phyloP scores from a whole-genome alignment of 2,888 invertebrate species.

The Nymphalis polychloros region DNA sequence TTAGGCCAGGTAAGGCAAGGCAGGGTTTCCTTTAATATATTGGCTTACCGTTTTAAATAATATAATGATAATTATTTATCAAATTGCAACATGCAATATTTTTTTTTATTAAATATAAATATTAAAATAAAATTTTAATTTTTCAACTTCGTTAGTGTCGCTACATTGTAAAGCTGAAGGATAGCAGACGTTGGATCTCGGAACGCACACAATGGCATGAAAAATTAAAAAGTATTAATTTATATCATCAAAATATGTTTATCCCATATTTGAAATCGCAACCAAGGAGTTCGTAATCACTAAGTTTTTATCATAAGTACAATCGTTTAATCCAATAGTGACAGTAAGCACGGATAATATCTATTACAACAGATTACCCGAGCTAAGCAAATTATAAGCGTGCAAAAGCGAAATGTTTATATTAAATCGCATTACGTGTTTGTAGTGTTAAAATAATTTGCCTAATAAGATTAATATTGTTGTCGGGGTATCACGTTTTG shows the following conservation, averaged over 20 bases:
- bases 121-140: too few relatives aligned
- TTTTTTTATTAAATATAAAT: too few relatives aligned
- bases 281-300: neutral
- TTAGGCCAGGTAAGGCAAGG: neutral
- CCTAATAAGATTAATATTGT: slow-evolving; percentile 25
- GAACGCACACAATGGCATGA: too few relatives aligned
- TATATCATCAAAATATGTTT: neutral
- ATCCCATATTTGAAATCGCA: neutral
- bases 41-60: too few relatives aligned
- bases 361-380: slow-evolving; percentile 3
- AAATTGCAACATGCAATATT: too few relatives aligned
- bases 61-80: too few relatives aligned
- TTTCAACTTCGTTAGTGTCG: too few relatives aligned
- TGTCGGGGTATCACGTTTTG: slow-evolving; percentile 16
- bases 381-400: slow-evolving; percentile 18
- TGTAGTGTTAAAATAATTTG: slow-evolving; percentile 14
- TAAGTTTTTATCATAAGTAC: neutral
- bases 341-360: slow-evolving; percentile 9
- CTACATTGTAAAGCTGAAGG: too few relatives aligned
- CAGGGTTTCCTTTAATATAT: too few relatives aligned
- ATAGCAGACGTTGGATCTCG: too few relatives aligned
- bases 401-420: slow-evolving; percentile 8
- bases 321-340: slow-evolving; percentile 14
- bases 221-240: too few relatives aligned
- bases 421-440: slow-evolving; percentile 26